Conservation (phyloP, 2,888 invertebrate genomes). For the Morinoia aosen region DNA sequence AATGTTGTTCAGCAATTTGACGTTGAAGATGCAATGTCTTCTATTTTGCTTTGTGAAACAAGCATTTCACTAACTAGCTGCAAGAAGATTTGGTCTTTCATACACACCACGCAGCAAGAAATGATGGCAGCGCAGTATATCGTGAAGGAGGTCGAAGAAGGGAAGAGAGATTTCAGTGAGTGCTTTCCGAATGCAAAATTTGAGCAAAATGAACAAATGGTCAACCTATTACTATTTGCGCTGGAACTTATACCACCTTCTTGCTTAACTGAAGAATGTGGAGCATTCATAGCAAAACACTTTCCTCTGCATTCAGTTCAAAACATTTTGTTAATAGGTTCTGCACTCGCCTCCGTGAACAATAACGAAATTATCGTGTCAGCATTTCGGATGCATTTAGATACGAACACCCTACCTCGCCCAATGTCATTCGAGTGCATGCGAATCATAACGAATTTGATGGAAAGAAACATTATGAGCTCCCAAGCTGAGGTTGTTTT, state of each 20-base stretch:
- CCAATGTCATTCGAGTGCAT: background rate
- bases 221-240: background rate
- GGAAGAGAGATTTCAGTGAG: background rate
- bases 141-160: background rate
- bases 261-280: background rate
- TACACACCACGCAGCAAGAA: background rate
- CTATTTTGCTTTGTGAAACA: constrained; percentile 1
- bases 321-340: background rate
- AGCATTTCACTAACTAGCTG: background rate
- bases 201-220: background rate
- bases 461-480: background rate
- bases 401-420: background rate
- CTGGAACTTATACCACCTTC: background rate
- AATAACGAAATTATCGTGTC: background rate
- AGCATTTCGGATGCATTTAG: background rate
- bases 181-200: background rate
- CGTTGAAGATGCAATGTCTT: constrained; percentile 26
- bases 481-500: background rate
- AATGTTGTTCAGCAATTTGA: background rate
- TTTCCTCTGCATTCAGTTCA: background rate
- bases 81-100: constrained; percentile 31
- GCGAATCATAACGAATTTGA: background rate
- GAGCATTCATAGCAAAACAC: background rate
- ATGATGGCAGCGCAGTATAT: background rate
- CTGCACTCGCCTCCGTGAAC: background rate